These are phyloP conservation scores for Dascyllus trimaculatus DNA, from an alignment of 2,113 vertebrate species.

Conservation along the genomic window DNA sequence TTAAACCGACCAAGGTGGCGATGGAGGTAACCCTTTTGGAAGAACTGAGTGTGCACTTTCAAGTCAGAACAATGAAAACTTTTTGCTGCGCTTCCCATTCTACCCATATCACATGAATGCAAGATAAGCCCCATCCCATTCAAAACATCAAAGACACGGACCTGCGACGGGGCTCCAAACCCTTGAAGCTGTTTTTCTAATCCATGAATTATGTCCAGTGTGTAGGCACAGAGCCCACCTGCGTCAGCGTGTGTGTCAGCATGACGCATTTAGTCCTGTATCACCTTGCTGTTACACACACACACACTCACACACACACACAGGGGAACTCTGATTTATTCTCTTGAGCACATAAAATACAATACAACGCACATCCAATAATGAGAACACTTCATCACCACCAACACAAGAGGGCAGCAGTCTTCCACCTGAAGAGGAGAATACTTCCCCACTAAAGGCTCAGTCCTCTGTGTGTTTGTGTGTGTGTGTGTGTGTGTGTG, in stretches of 20 bases:
- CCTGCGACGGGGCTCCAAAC: background rate
- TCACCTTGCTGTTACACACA: slow-evolving; percentile 10
- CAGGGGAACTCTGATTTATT: slow-evolving; percentile 8
- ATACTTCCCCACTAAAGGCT: background rate
- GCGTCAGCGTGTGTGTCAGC: slow-evolving; percentile 50
- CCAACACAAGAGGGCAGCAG: slow-evolving; percentile 67
- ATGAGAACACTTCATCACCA: background rate
- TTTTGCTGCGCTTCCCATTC: background rate
- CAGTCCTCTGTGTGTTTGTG: background rate
- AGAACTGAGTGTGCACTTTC: background rate
- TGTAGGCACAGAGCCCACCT: slow-evolving; percentile 30
- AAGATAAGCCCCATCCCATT: background rate
- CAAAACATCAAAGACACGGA: background rate
- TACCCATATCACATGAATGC: background rate
- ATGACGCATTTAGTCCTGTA: slow-evolving; percentile 36
- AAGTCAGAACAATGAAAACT: background rate
- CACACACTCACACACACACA: background rate
- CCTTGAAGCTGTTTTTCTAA: background rate
- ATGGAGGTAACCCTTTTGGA: too few species aligned
- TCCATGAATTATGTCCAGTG: slow-evolving; percentile 19
- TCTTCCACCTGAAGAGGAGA: background rate
- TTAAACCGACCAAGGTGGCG: too few species aligned
- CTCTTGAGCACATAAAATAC: background rate
- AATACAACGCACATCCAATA: background rate
- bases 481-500: background rate